phyloP scores from a whole-genome alignment of 2,888 invertebrate genomes.

The Griposia aprilina region DNA sequence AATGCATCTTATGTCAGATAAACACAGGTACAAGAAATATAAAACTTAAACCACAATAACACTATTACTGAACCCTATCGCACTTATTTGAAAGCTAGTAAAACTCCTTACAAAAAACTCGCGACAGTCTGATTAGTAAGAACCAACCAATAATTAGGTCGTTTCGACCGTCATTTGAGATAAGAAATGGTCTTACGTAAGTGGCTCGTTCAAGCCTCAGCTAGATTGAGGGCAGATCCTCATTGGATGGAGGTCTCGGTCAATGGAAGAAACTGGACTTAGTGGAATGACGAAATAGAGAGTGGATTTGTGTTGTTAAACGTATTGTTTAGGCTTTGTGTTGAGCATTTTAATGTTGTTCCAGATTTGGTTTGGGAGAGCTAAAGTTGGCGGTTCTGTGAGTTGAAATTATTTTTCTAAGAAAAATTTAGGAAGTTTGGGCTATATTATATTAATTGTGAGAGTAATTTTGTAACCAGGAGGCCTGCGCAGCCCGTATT shows the following conservation, averaged over 20 bases:
- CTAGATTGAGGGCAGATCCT: constrained; percentile 63
- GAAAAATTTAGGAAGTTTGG: neutral
- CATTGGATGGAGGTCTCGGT: constrained; percentile 63
- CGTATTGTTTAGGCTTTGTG: constrained; percentile 33
- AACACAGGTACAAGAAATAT: neutral
- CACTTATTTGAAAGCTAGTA: constrained; percentile 9
- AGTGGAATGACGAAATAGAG: constrained; percentile 23
- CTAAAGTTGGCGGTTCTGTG: neutral
- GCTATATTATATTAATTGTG: neutral
- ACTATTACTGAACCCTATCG: neutral
- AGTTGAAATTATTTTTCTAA: neutral
- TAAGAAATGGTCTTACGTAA: constrained; percentile 51
- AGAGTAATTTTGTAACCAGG: neutral
- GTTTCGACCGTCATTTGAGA: constrained; percentile 61
- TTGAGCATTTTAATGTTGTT: constrained; percentile 32
- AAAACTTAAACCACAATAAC: too few species aligned
- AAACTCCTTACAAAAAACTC: constrained; percentile 40
- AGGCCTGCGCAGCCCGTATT: neutral
- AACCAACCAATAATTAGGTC: constrained; percentile 64
- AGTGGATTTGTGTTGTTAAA: constrained; percentile 33
- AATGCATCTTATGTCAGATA: neutral
- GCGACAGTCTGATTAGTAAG: constrained; percentile 37
- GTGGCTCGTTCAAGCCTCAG: constrained; percentile 54
- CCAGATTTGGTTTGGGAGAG: neutral
- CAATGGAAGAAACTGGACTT: constrained; percentile 47